Evolutionary conservation across 2,113 vertebrate genomes (phyloP), one percentile per base, ranked within the genome.

Genomic region (Rhinogobius similis): DNA sequence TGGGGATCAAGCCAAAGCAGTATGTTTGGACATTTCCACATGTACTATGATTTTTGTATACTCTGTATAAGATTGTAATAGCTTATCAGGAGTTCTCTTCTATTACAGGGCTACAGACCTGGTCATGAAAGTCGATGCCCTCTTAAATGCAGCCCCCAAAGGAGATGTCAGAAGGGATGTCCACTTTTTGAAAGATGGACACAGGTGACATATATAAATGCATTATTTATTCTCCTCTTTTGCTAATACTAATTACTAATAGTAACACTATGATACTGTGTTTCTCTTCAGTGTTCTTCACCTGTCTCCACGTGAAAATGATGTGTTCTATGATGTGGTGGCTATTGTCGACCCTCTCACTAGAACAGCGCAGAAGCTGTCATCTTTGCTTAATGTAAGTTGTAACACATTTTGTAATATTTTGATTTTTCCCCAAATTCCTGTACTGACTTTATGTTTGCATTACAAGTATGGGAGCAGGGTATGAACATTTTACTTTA

Each of bases 351-450:
- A 99, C 84, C 97, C 98, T 5, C 82, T 99, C 70, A 95, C 95
- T 9, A 94, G 95, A 90, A 94, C 95, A 65, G 96, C 96, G 58
- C 97, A 99, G 92, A 97, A 96, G 90, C 92, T 99, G 92, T 82
- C 95, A 50, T 90, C 95, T 16, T 87, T 99, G 43, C 72, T 99
- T 73, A 91, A 93, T 79, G 98, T 99, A 94, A 96, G 96, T 63
- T 58, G n/a, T n/a, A 21, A 50, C 20, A 10, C 20, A 18, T 43
- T n/a, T n/a, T n/a, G 12, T 41, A 46, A 7, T 46, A 46, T 50
- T n/a, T 21, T 50, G 46, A 50, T 20, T 21, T 50, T 50, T n/a
- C 20, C 18, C 13, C 43, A 41, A 41, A 12, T 0, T n/a, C 43
- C 13, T 16, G 14, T 8, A 50, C 20, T 50, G 46, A 21, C 7